phyloP scores from a whole-genome alignment of 92 coral and sea anemone species.

The Phymanthus crucifer region DNA sequence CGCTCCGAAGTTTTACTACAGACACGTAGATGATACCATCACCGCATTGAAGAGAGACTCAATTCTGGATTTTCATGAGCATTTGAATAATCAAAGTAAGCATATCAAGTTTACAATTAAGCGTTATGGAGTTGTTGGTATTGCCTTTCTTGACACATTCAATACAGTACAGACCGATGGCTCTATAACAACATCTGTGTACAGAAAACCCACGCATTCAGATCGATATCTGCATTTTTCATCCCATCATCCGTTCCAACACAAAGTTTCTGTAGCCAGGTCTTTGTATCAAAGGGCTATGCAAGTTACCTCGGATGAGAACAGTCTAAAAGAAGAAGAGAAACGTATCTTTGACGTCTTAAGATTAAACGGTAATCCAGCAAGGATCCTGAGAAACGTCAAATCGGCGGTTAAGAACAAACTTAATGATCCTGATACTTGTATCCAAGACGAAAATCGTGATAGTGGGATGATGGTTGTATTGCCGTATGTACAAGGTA shows the following conservation, averaged over 20 bases:
- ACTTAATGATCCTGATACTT: not conserved
- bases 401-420: not conserved
- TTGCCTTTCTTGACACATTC: not conserved
- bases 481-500: not conserved
- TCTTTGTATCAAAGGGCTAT: not conserved
- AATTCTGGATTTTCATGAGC: not conserved
- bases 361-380: not conserved
- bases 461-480: not conserved
- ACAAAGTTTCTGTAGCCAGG: not conserved
- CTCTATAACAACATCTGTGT: not conserved
- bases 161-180: not conserved
- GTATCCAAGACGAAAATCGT: not conserved
- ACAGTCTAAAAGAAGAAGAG: not conserved
- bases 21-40: slow-evolving; percentile 1
- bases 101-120: not conserved
- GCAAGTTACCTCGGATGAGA: not conserved
- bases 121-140: not conserved
- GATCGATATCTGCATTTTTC: not conserved
- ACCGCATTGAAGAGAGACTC: not conserved
- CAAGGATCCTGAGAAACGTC: not conserved
- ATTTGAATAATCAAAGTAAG: not conserved
- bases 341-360: not conserved
- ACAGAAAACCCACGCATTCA: not conserved
- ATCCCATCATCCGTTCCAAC: not conserved
- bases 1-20: not conserved